Evolutionary conservation across 2,888 invertebrate species (phyloP).

Genomic region (Pachliopta kotzebuea): DNA sequence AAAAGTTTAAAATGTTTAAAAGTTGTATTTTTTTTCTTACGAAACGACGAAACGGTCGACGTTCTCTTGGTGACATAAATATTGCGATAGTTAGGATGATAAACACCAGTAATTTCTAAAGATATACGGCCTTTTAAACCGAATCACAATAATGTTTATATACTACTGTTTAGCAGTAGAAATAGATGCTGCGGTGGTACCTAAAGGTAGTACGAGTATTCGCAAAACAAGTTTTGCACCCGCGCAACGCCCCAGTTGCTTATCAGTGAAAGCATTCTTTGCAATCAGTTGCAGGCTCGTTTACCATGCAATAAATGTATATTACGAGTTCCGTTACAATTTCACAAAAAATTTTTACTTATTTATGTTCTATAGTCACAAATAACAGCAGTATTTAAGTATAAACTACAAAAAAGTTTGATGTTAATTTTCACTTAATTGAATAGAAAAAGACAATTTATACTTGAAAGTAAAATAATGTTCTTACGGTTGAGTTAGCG

Average conservation of each 20-base stretch:
- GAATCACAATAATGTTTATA: not conserved
- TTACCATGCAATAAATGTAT: not conserved
- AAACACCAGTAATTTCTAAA: too few species aligned
- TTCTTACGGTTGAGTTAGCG: constrained; percentile 55
- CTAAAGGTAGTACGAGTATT: not conserved
- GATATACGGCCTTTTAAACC: not conserved
- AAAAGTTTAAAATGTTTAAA: too few species aligned
- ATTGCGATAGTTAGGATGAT: too few species aligned
- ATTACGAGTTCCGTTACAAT: not conserved
- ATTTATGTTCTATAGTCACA: too few species aligned
- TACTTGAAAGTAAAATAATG: not conserved
- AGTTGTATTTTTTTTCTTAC: too few species aligned
- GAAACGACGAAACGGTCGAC: too few species aligned
- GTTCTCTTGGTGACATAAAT: too few species aligned
- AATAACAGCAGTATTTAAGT: too few species aligned
- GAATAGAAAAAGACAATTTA: too few species aligned
- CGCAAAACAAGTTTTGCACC: not conserved
- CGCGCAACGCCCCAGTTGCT: constrained; percentile 11
- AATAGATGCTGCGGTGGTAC: not conserved
- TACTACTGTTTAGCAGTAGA: too few species aligned
- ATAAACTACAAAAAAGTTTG: too few species aligned
- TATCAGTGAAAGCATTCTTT: constrained; percentile 28
- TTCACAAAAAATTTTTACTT: not conserved
- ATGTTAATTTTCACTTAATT: too few species aligned
- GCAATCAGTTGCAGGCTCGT: constrained; percentile 14